phyloP scores from a whole-genome alignment of 1,140 invertebrate species.

The Periplaneta americana region DNA sequence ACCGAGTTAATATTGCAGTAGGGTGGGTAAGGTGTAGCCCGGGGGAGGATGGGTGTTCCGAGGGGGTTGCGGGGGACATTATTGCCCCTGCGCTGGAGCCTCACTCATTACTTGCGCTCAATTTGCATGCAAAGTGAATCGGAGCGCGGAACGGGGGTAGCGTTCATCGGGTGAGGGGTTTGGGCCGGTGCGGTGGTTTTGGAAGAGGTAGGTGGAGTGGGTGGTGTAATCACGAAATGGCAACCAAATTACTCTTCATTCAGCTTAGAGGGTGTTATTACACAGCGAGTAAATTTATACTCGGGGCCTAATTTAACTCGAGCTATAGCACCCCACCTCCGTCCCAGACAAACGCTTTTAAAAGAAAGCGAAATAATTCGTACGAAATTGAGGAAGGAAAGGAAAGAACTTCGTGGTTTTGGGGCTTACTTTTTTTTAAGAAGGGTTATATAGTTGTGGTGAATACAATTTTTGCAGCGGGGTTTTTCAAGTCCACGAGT shows the following conservation, averaged over 20 bases:
- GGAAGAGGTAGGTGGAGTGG: background rate
- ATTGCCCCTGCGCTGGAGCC: background rate
- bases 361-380: background rate
- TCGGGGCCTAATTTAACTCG: background rate
- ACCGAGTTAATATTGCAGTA: background rate
- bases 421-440: background rate
- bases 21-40: background rate
- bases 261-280: background rate
- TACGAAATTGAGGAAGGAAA: background rate
- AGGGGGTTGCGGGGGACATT: background rate
- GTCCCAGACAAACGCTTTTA: background rate
- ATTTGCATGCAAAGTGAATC: slow-evolving; percentile 10
- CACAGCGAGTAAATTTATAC: background rate
- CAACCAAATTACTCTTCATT: background rate
- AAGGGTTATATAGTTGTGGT: no score
- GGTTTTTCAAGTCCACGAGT: no score
- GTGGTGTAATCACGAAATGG: background rate
- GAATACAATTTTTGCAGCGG: no score
- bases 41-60: background rate
- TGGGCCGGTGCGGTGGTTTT: background rate
- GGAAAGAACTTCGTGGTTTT: no score
- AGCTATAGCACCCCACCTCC: no score
- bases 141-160: background rate
- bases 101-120: slow-evolving; percentile 5
- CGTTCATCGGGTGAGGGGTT: background rate